Conservation (phyloP, 2,797 vertebrate species). For the Borostomias antarcticus region DNA sequence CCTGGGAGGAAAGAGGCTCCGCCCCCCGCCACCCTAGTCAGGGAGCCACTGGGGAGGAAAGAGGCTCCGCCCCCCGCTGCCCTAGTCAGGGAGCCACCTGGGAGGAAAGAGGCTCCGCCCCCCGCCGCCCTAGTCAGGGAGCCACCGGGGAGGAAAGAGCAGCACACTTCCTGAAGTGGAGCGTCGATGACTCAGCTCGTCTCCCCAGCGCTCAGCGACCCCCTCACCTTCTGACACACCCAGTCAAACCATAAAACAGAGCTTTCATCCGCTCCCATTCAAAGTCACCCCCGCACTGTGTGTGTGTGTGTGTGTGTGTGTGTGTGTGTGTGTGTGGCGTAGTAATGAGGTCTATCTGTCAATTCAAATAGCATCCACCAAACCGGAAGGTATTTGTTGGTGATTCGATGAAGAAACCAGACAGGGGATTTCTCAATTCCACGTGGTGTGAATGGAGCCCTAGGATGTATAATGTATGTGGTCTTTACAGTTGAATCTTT, state of each 20-base stretch:
- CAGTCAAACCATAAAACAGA: constrained; percentile 4
- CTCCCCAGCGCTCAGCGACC: not conserved
- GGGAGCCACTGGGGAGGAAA: too few relatives aligned
- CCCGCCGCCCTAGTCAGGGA: too few relatives aligned
- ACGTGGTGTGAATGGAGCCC: not conserved
- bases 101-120: too few relatives aligned
- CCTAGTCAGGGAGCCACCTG: too few relatives aligned
- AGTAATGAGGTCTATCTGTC: constrained; percentile 33
- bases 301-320: not conserved
- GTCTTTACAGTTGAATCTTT: constrained; percentile 31
- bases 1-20: too few relatives aligned
- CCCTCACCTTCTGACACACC: not conserved
- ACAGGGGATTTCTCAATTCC: not conserved
- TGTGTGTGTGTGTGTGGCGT: not conserved
- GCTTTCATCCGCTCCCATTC: not conserved
- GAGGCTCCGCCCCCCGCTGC: too few relatives aligned
- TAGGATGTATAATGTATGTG: too few relatives aligned
- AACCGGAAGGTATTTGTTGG: not conserved
- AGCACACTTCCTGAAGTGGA: not conserved
- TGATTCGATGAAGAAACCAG: constrained; percentile 29
- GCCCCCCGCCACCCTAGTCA: too few relatives aligned
- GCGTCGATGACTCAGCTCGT: constrained; percentile 2
- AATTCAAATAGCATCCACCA: constrained; percentile 29
- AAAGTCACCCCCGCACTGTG: not conserved
- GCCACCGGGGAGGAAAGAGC: not conserved